Conservation (phyloP, 2,797 vertebrate genomes). For the Liparis tanakae region DNA sequence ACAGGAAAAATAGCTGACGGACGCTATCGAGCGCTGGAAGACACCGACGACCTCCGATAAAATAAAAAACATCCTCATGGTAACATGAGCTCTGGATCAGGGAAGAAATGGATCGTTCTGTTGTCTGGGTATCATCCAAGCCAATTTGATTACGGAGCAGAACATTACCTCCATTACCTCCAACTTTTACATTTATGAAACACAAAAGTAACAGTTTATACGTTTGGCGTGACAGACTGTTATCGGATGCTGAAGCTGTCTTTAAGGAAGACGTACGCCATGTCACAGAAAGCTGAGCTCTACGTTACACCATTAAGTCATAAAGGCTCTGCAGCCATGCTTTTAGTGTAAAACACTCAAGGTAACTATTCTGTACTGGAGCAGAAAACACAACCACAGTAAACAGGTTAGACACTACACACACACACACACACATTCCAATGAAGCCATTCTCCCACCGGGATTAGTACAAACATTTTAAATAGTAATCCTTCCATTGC, state of each 20-base stretch:
- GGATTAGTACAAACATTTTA: slow-evolving; percentile 45
- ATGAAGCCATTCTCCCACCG: slow-evolving; percentile 47
- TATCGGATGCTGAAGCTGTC: slow-evolving; percentile 20
- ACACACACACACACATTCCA: slow-evolving; percentile 27
- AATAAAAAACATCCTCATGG: not conserved
- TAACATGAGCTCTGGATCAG: slow-evolving; percentile 14
- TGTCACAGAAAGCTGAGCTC: slow-evolving; percentile 18
- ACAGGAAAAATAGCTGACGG: not conserved
- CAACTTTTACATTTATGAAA: not conserved
- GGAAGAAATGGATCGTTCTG: slow-evolving; percentile 5
- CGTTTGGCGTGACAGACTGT: not conserved
- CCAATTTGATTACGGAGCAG: slow-evolving; percentile 2
- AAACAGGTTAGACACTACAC: slow-evolving; percentile 18
- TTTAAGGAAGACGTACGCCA: slow-evolving; percentile 1
- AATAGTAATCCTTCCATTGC: slow-evolving; percentile 35
- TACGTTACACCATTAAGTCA: slow-evolving; percentile 27
- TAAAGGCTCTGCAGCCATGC: slow-evolving; percentile 9
- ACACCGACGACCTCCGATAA: not conserved
- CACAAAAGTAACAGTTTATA: not conserved
- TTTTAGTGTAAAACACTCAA: slow-evolving; percentile 10
- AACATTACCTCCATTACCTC: not conserved
- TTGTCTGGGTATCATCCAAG: slow-evolving; percentile 11
- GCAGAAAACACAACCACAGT: slow-evolving; percentile 17
- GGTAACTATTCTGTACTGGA: not conserved
- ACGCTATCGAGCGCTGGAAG: no score